Evolutionary conservation across 1,140 invertebrate species (phyloP), one percentile per base, ranked within the genome.

Genomic region (Bombus balteatus): DNA sequence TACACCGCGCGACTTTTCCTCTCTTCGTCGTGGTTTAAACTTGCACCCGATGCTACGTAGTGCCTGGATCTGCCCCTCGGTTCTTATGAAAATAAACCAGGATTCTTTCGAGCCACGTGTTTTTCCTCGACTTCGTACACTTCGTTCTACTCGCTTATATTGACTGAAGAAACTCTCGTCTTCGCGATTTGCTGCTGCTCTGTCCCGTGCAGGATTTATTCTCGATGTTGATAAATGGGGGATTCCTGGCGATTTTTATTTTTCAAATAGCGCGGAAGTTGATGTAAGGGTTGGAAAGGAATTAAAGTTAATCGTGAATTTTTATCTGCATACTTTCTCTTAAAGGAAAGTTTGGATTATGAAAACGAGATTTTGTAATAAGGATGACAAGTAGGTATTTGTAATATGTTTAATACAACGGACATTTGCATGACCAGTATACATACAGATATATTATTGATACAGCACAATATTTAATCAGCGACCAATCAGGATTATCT

Each of bases 21-120:
- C 32, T 28, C 62, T 62, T 80, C 41, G 25, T 43, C 22, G 22
- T 15, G 66, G 43, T 72, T 73, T 43, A 79, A 37, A 32, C 18
- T 28, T 34, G 43, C 37, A 43, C n/a, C n/a, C 37, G 79, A 71
- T 59, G 62, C 32, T 43, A 2, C 62, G n/a, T 3, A 39, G n/a
- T n/a, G n/a, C 18, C 32, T 10, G 65, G 25, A 70, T 53, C 73
- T 43, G n/a, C 28, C 39, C 43, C 32, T 22, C 59, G 13, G 22
- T 43, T 57, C 71, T 85, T 81, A 74, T 66, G 78, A 85, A 85
- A 85, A 85, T 85, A 80, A 85, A 71, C 83, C 43, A 59, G 43
- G 41, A 74, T 80, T 81, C 71, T 74, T 66, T 81, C 78, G 13
- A 59, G 41, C 41, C 71, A n/a, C 70, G 41, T 74, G 25, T 41